Evolutionary conservation across 2,113 vertebrate species (phyloP).

Genomic region (Perca flavescens): DNA sequence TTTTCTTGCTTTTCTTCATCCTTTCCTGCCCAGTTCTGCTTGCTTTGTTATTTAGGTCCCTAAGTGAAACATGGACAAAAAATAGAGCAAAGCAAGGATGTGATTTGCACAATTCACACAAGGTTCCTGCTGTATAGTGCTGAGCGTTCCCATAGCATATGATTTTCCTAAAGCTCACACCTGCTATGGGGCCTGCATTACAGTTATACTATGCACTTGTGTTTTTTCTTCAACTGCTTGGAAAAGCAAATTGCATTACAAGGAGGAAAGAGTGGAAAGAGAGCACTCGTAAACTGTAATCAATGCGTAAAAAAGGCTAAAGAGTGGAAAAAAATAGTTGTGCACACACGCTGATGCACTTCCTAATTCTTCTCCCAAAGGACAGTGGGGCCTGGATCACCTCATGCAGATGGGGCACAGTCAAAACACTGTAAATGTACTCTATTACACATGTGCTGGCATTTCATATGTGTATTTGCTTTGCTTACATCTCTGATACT

Average conservation of each 20-base stretch:
- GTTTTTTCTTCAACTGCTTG: background rate
- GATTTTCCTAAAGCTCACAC: background rate
- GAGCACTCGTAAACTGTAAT: background rate
- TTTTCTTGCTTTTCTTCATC: background rate
- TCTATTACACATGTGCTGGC: background rate
- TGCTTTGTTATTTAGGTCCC: slow-evolving; percentile 24
- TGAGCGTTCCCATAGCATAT: background rate
- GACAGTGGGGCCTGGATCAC: background rate
- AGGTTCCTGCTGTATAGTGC: background rate
- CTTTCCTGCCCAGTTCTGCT: background rate
- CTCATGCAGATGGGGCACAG: slow-evolving; percentile 20
- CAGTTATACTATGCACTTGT: background rate
- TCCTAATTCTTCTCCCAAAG: background rate
- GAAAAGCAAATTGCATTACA: slow-evolving; percentile 5
- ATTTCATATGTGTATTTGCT: background rate
- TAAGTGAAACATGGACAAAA: slow-evolving; percentile 15
- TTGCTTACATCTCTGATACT: background rate
- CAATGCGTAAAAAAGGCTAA: background rate
- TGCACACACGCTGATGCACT: background rate
- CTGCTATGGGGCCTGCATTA: background rate
- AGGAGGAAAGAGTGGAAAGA: background rate
- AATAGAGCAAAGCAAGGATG: background rate
- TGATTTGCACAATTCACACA: background rate
- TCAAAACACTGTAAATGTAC: background rate
- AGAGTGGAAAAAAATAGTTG: background rate